These are phyloP conservation scores for Spialia ferax DNA, from an alignment of 2,888 invertebrate genomes.

Conservation along the genomic window DNA sequence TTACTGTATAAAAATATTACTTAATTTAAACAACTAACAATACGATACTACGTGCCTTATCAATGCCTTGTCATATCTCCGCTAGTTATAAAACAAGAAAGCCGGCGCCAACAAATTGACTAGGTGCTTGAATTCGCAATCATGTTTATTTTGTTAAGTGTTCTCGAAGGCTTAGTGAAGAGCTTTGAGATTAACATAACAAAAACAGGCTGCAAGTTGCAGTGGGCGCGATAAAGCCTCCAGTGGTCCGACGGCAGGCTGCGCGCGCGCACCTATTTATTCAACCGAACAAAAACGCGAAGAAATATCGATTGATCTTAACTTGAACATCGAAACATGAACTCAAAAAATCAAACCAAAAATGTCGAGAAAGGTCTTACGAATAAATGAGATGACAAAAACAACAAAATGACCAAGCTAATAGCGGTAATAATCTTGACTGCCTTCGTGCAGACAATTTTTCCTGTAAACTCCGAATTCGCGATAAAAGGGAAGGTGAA, in stretches of 20 bases:
- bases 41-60: neutral
- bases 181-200: slow-evolving; percentile 74
- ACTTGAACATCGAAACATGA: slow-evolving; percentile 14
- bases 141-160: slow-evolving; percentile 58
- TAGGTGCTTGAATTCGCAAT: slow-evolving; percentile 41
- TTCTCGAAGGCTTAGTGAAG: slow-evolving; percentile 70
- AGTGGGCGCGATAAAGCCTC: slow-evolving; percentile 74
- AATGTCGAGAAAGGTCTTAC: slow-evolving; percentile 23
- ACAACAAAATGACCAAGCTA: slow-evolving; percentile 63
- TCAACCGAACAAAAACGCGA: slow-evolving; percentile 23
- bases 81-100: slow-evolving; percentile 32
- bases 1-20: neutral
- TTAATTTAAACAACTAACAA: neutral
- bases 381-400: slow-evolving; percentile 38
- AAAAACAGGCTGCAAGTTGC: slow-evolving; percentile 76
- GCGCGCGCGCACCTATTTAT: slow-evolving; percentile 69
- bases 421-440: slow-evolving; percentile 44
- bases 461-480: slow-evolving; percentile 64
- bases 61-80: slow-evolving; percentile 19
- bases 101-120: slow-evolving; percentile 39
- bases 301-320: slow-evolving; percentile 17
- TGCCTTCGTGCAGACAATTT: slow-evolving; percentile 54
- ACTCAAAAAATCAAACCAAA: slow-evolving; percentile 34
- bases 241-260: slow-evolving; percentile 76
- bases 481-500: slow-evolving; percentile 76